Evolutionary conservation across 2,113 vertebrate species (phyloP).

Genomic region (Dryoscopus gambensis): DNA sequence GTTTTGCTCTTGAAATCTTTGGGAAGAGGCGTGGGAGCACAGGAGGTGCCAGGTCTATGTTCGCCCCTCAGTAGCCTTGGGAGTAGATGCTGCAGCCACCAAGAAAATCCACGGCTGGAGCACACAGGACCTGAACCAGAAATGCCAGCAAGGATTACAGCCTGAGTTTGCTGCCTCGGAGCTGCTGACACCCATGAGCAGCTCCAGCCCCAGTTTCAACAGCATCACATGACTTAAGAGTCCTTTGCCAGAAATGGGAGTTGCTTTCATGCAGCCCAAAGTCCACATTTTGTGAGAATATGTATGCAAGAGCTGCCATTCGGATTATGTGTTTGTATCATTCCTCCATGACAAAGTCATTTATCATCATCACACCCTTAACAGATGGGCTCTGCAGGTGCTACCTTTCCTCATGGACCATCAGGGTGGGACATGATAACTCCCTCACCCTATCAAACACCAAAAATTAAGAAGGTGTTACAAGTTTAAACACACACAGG

Average conservation of each 20-base stretch:
- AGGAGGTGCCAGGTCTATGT: neutral
- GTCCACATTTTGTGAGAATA: neutral
- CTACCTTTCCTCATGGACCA: neutral
- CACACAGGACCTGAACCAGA: neutral
- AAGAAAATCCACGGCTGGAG: neutral
- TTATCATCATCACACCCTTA: neutral
- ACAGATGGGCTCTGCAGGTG: rapidly evolving
- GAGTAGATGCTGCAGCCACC: neutral
- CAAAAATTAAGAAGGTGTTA: neutral
- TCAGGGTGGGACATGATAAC: neutral
- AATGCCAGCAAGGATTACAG: neutral
- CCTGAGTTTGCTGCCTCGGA: neutral
- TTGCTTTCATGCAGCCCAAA: neutral
- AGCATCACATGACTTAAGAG: neutral
- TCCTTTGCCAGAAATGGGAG: neutral
- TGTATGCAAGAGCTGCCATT: neutral
- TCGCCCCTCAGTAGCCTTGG: neutral
- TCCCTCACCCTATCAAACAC: neutral
- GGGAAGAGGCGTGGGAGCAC: neutral
- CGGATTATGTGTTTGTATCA: neutral
- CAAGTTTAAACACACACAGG: neutral
- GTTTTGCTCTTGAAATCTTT: neutral
- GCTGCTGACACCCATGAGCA: neutral
- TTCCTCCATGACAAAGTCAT: neutral
- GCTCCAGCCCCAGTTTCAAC: neutral